Base-by-base conservation (phyloP, 1,140 invertebrate genomes). In the Lasaia peninsularis region DNA sequence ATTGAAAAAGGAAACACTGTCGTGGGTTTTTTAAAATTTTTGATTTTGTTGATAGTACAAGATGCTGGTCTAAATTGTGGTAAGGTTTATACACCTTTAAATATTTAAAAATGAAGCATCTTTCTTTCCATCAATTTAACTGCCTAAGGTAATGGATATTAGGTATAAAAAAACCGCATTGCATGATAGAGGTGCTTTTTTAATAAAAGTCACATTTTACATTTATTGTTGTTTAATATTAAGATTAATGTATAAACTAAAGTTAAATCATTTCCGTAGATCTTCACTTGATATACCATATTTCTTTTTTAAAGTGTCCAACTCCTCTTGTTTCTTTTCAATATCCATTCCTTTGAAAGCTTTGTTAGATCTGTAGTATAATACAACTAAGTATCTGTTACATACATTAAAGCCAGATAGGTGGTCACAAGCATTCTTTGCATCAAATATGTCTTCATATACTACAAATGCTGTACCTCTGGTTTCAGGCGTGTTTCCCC, bases 371-470 rank as follows among this genome's bases (percentile, higher is more conserved):
- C 96, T 93, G 89, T 99, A 99, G 85, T 99, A 99, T 0, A 99
- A 90, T 0, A 99, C 98, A 12, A 99, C 98, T 32, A 99, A 91
- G 86, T 99, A 99, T 71, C 98, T 91, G 85, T 99, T 99, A 85
- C 98, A 99, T 12, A 99, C 98, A 88, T 99, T 99, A 83, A 99
- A 99, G 21, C 98, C 98, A 60, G 97, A 98, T 35, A 99, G 91
- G 90, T 99, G 98, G 89, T 99, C 98, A 90, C 98, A 99, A 8
- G 98, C 98, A 92, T 99, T 99, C 90, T 99, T 99, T 0, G 98
- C 98, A 93, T 99, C 99, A 92, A 99, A 99, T 72, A 99, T 99
- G 82, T 99, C 99, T 91, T 99, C 98, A 90, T 99, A 99, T 0
- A 99, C 97, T 50, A 99, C 98, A 93, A 99, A 99, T 14, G 98